These are phyloP conservation scores for Chanos chanos DNA, from an alignment of 2,797 vertebrate species.

Conservation along the genomic window DNA sequence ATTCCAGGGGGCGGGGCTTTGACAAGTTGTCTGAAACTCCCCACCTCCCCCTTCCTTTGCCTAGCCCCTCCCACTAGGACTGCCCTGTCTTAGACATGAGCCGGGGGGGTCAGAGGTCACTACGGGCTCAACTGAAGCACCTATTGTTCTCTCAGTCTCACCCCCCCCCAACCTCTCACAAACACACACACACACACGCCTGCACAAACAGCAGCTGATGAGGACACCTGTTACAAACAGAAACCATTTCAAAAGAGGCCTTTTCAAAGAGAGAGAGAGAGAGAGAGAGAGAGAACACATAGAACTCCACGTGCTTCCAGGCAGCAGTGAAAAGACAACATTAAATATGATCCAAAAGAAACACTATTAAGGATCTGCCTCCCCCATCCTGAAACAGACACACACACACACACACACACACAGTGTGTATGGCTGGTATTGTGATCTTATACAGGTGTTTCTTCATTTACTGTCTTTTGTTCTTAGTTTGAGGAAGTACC, in stretches of 20 bases:
- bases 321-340: neutral
- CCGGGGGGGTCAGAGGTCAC: constrained; percentile 42
- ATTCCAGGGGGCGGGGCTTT: constrained; percentile 31
- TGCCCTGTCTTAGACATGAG: constrained; percentile 32
- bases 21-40: constrained; percentile 35
- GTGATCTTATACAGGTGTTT: too few relatives aligned
- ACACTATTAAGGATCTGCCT: too few relatives aligned
- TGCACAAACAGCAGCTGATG: constrained; percentile 46
- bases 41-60: constrained; percentile 20
- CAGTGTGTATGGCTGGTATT: too few relatives aligned
- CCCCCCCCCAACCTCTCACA: too few relatives aligned
- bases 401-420: too few relatives aligned
- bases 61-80: constrained; percentile 30
- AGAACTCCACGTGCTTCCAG: neutral
- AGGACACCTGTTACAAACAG: constrained; percentile 55
- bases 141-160: constrained; percentile 47
- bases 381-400: too few relatives aligned
- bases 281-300: neutral
- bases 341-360: constrained; percentile 4
- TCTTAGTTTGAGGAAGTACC: too few relatives aligned
- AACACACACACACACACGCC: constrained; percentile 12
- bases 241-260: constrained; percentile 24
- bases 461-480: too few relatives aligned
- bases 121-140: constrained; percentile 40
- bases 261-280: constrained; percentile 25